phyloP scores from a whole-genome alignment of 2,113 vertebrate genomes.

The Toxostoma redivivum region DNA sequence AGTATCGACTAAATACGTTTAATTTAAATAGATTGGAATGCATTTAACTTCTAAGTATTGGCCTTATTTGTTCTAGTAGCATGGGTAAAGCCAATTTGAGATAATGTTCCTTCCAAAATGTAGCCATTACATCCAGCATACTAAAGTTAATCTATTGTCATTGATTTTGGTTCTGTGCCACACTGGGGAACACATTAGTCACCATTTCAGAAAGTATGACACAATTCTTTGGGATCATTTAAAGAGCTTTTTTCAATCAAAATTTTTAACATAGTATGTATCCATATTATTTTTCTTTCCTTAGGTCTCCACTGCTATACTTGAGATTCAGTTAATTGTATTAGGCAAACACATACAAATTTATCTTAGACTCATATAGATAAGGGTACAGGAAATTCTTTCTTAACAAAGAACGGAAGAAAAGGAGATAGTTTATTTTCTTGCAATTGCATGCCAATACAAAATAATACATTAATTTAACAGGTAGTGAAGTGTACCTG shows the following conservation, averaged over 20 bases:
- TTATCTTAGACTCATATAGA: not conserved
- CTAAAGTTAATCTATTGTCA: slow-evolving; percentile 7
- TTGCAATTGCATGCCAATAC: not conserved
- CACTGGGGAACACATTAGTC: not conserved
- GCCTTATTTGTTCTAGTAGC: not conserved
- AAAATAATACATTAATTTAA: not conserved
- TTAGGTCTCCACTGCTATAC: not conserved
- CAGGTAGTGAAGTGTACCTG: not conserved
- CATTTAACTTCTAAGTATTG: not conserved
- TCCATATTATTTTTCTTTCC: not conserved
- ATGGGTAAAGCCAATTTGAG: not conserved
- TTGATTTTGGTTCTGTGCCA: slow-evolving; percentile 14
- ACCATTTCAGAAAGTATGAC: not conserved
- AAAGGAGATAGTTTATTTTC: not conserved
- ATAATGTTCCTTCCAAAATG: not conserved
- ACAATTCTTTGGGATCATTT: not conserved
- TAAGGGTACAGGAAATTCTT: not conserved
- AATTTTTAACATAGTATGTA: not conserved
- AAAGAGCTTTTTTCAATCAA: not conserved
- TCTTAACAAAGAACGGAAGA: not conserved
- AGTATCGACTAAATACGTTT: not conserved
- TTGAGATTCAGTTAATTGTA: not conserved
- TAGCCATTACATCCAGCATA: not conserved
- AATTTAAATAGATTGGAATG: not conserved
- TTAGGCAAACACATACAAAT: not conserved